These are phyloP conservation scores for Etia nguti DNA, from an alignment of 2,113 vertebrate genomes.

Conservation along the genomic window DNA sequence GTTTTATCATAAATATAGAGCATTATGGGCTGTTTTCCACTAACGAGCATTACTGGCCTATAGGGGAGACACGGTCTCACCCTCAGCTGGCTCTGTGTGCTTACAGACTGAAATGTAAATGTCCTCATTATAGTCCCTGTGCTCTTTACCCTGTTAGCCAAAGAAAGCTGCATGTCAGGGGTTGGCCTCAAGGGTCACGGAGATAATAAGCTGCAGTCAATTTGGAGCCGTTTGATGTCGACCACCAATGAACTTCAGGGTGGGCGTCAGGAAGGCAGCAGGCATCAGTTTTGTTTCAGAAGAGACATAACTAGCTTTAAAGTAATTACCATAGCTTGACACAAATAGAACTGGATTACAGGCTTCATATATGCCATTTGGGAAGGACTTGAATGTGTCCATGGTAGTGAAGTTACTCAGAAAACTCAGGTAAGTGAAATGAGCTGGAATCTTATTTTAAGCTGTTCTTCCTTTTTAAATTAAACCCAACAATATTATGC, in stretches of 20 bases:
- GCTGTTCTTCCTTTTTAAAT: not conserved
- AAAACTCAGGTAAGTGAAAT: not conserved
- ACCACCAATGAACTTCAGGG: slow-evolving; percentile 26
- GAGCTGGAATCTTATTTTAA: not conserved
- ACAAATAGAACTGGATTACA: not conserved
- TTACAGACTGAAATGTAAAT: slow-evolving; percentile 63
- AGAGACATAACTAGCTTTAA: not conserved
- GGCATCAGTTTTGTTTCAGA: not conserved
- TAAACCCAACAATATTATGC: not conserved
- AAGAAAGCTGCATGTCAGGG: slow-evolving; percentile 38
- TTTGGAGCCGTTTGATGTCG: slow-evolving; percentile 43
- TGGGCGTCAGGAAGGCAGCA: not conserved
- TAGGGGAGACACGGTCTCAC: not conserved
- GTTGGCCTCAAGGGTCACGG: slow-evolving; percentile 29
- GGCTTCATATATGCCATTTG: not conserved
- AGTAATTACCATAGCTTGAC: slow-evolving; percentile 40
- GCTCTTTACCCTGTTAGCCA: slow-evolving; percentile 32
- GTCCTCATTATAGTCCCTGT: slow-evolving; percentile 62
- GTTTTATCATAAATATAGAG: slow-evolving; percentile 28
- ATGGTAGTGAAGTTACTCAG: not conserved
- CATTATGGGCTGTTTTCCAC: not conserved
- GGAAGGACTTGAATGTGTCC: not conserved
- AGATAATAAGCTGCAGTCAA: slow-evolving; percentile 62
- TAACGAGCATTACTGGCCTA: slow-evolving; percentile 55
- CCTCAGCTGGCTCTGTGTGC: not conserved